Percentiles rank a stretch among this genome's conserved stretches.
Conservation (phyloP, 2,797 vertebrate species). For the Atherinosoma microstoma region DNA sequence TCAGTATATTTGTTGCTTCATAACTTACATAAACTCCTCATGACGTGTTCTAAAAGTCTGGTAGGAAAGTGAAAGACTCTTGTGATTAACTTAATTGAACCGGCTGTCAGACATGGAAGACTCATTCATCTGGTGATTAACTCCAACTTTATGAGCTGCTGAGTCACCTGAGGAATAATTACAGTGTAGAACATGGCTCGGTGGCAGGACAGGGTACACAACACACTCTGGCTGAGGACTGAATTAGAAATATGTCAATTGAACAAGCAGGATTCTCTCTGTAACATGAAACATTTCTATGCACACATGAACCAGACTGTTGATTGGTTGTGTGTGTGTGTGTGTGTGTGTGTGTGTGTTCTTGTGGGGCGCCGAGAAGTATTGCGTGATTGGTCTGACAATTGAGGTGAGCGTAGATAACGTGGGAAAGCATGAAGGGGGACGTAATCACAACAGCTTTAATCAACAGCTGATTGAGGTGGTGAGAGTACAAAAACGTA, state of each 20-base stretch:
- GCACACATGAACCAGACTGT: background rate
- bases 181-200: background rate
- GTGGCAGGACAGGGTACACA: background rate
- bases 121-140: background rate
- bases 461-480: too few species aligned
- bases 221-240: background rate
- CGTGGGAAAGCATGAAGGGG: too few species aligned
- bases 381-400: too few species aligned
- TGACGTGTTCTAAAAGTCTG: background rate
- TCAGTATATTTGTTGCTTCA: background rate
- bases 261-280: background rate
- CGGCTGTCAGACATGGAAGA: background rate
- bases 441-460: too few species aligned
- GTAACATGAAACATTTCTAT: conserved; percentile 4
- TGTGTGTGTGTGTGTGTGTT: background rate
- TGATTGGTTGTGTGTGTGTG: background rate
- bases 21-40: background rate
- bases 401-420: too few species aligned
- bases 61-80: background rate
- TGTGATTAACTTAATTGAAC: background rate
- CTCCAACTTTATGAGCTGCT: background rate
- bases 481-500: too few species aligned
- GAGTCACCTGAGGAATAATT: conserved; percentile 10
- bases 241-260: background rate
- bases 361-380: too few species aligned